phyloP scores from a whole-genome alignment of 2,888 invertebrate genomes.

The Xestia sexstrigata region DNA sequence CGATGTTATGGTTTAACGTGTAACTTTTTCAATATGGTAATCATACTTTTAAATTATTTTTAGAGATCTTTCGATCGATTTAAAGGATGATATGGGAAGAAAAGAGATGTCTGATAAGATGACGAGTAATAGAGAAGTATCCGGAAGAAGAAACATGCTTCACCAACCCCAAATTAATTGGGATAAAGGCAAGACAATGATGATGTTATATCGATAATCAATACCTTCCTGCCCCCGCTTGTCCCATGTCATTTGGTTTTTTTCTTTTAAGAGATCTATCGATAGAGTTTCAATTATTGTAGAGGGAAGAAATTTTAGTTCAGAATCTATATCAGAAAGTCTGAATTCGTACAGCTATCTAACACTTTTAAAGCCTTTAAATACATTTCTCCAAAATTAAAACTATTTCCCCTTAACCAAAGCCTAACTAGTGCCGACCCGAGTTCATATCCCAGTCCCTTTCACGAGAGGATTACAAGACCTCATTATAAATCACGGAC shows the following conservation, averaged over 20 bases:
- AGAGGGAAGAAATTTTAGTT: not conserved
- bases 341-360: not conserved
- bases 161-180: no score
- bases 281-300: no score
- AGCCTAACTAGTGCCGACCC: slow-evolving; percentile 42
- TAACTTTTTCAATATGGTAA: not conserved
- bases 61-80: not conserved
- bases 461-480: slow-evolving; percentile 66
- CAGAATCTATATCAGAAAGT: not conserved
- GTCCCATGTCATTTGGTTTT: not conserved
- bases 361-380: slow-evolving; percentile 22
- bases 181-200: no score
- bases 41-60: not conserved
- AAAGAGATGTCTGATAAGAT: no score
- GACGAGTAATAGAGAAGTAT: no score
- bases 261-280: not conserved
- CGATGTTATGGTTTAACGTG: not conserved
- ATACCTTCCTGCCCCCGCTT: not conserved
- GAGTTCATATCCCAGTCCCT: slow-evolving; percentile 63
- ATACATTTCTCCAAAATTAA: slow-evolving; percentile 56
- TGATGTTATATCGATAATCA: no score
- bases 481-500: slow-evolving; percentile 68
- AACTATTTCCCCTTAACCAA: slow-evolving; percentile 56
- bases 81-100: no score
- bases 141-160: no score